Conservation (phyloP, 23 tunicate species). For the Ciona savignyi region DNA sequence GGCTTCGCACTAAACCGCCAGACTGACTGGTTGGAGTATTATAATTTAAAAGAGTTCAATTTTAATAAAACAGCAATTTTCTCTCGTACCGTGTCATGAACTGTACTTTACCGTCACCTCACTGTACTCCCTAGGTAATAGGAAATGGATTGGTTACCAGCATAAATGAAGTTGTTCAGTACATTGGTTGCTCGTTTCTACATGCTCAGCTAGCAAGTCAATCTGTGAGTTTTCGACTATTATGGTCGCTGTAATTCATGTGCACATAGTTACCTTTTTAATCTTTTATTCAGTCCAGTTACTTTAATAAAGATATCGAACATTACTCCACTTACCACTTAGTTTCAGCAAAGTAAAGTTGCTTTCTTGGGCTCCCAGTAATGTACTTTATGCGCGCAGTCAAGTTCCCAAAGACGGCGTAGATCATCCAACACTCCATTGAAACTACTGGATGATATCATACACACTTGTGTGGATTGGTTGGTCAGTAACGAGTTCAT, state of each 20-base stretch:
- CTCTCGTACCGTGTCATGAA: too few relatives aligned
- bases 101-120: background rate
- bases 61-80: too few relatives aligned
- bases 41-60: background rate
- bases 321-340: too few relatives aligned
- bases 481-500: constrained; percentile 79
- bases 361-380: too few relatives aligned
- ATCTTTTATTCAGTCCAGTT: too few relatives aligned
- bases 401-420: background rate
- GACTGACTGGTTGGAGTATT: background rate
- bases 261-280: too few relatives aligned
- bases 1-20: too few relatives aligned
- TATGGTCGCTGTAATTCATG: too few relatives aligned
- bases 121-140: constrained; percentile 48
- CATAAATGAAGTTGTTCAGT: constrained; percentile 25
- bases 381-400: too few relatives aligned
- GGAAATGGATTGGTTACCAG: constrained; percentile 59
- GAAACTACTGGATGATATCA: constrained; percentile 3
- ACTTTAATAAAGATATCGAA: too few relatives aligned
- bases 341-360: too few relatives aligned
- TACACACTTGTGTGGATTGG: constrained; percentile 53
- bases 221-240: background rate
- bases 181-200: constrained; percentile 45
- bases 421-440: background rate
- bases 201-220: constrained; percentile 28